Evolutionary conservation across 2,888 invertebrate species (phyloP).

Genomic region (Trilocha varians): DNA sequence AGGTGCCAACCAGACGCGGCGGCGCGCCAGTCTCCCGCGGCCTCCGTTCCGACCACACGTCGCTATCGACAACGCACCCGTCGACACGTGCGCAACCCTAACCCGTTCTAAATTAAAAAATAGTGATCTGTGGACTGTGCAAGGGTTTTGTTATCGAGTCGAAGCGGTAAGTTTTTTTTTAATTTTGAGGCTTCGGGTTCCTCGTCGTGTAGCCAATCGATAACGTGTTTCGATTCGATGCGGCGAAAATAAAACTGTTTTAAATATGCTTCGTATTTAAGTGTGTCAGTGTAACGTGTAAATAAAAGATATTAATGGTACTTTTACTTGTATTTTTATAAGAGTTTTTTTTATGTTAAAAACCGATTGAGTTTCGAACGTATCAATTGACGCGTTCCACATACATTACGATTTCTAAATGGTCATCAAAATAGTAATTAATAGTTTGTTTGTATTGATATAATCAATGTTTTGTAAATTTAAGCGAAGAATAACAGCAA

Average conservation of each 20-base stretch:
- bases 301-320: conserved; percentile 6
- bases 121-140: conserved; percentile 53
- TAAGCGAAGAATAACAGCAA: too few relatives aligned
- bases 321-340: background rate
- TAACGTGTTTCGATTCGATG: conserved; percentile 37
- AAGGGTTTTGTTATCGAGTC: conserved; percentile 21
- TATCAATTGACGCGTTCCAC: conserved; percentile 19
- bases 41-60: conserved; percentile 50
- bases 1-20: conserved; percentile 62
- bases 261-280: conserved; percentile 23
- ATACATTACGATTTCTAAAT: too few relatives aligned
- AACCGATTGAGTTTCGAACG: conserved; percentile 11
- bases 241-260: conserved; percentile 25
- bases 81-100: conserved; percentile 67
- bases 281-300: conserved; percentile 38
- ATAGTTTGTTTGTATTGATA: too few relatives aligned
- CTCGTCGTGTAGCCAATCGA: too few relatives aligned
- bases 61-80: conserved; percentile 18
- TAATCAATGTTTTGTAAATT: too few relatives aligned
- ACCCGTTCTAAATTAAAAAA: conserved; percentile 46
- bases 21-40: conserved; percentile 69
- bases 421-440: too few relatives aligned
- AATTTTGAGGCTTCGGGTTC: too few relatives aligned
- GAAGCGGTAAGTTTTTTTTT: conserved; percentile 22
- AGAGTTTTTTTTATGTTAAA: conserved; percentile 7